Evolutionary conservation across 2,888 invertebrate genomes (phyloP), one percentile per base, ranked within the genome.

Genomic region (Protonemura montana): DNA sequence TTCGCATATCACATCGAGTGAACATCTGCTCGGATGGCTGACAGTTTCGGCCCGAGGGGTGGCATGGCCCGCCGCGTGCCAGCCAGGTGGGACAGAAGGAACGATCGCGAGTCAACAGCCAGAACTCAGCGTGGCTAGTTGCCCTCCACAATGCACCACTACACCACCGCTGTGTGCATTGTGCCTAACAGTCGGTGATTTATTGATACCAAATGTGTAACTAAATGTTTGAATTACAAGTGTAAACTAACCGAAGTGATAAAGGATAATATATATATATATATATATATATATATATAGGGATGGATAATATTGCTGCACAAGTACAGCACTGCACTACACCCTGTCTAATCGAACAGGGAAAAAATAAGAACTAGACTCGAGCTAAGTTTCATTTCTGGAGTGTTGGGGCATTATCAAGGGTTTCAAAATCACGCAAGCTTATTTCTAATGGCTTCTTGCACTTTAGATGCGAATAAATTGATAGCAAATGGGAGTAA

Each of bases 21-120:
- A 81, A 81, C 81, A 81, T 81, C 81, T 81, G 81, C 81, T 81
- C 28, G 7, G 30, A 81, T 28, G 78, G 25, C 27, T 78, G 59
- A 28, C 78, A 28, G 78, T 27, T 28, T n/a, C 59, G 59, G 59
- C 59, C 59, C 59, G 78, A 78, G 78, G 78, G 78, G 78, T 78
- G 26, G 5, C 1, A 16, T 1, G 78, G 78, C 21, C 28, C 25
- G 78, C 78, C 78, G 78, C 78, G 78, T 78, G 78, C 78, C 78
- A 26, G 28, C 78, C 78, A 78, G 78, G 78, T 78, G 78, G 78
- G 78, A 27, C 26, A 78, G 2, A 27, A 26, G 25, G 26, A 21
- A 76, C 76, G n/a, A 76, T 76, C n/a, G n/a, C n/a, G 35, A 59
- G 59, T 59, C 59, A 13, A 10, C 59, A 59, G 59, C 16, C 59